phyloP scores from a whole-genome alignment of 2,888 invertebrate species.

The Drosophila formosana region DNA sequence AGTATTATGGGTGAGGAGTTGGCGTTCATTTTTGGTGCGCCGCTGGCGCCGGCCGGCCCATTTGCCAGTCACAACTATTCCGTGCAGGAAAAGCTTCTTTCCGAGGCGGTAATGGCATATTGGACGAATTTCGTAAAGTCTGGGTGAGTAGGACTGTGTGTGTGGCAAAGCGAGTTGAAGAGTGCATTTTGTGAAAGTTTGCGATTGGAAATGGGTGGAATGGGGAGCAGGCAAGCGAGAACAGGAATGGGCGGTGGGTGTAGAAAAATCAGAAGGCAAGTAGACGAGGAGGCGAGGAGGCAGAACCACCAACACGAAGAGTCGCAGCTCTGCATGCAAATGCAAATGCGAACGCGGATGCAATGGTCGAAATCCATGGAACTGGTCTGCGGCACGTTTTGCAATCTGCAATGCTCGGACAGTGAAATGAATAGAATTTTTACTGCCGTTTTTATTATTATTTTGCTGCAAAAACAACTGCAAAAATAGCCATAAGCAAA shows the following conservation, averaged over 20 bases:
- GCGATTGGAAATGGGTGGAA: constrained; percentile 38
- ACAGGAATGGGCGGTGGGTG: background rate
- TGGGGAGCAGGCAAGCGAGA: background rate
- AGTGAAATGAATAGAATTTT: constrained; percentile 81
- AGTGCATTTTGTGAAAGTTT: constrained; percentile 70
- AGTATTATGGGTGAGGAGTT: constrained; percentile 94
- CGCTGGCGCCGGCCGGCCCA: constrained; percentile 90
- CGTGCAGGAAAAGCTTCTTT: constrained; percentile 91
- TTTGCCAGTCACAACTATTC: constrained; percentile 90
- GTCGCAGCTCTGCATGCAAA: constrained; percentile 69
- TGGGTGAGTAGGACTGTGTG: constrained; percentile 88
- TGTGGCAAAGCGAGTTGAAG: constrained; percentile 49
- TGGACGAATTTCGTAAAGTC: constrained; percentile 96
- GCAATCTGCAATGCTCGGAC: constrained; percentile 79
- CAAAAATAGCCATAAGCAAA: constrained; percentile 39
- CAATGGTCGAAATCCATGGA: constrained; percentile 45
- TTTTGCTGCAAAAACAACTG: constrained; percentile 49
- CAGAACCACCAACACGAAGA: constrained; percentile 52
- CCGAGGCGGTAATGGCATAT: constrained; percentile 94
- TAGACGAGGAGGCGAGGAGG: background rate
- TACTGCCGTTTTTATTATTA: constrained; percentile 75
- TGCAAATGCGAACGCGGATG: constrained; percentile 29
- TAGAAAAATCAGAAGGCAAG: background rate
- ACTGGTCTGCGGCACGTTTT: constrained; percentile 64
- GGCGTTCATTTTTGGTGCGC: constrained; percentile 94